These are phyloP conservation scores for Malurus elegans DNA, from an alignment of 2,113 vertebrate species.

Conservation along the genomic window DNA sequence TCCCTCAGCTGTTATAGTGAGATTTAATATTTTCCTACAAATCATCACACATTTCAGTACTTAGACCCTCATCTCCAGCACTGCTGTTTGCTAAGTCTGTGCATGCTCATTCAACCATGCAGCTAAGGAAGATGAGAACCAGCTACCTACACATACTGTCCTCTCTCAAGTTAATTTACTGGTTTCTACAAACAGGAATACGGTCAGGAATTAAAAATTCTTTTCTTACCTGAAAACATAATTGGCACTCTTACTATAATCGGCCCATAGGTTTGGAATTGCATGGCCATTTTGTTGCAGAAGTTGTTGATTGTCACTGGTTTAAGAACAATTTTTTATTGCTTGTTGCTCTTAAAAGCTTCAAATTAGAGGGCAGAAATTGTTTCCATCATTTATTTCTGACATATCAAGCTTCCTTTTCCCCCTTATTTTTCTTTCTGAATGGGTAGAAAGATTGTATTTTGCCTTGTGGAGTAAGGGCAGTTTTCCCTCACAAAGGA, in stretches of 20 bases:
- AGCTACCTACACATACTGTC: neutral
- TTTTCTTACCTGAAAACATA: neutral
- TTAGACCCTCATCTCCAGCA: neutral
- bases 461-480: neutral
- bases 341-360: neutral
- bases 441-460: neutral
- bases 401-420: neutral
- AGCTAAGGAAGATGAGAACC: neutral
- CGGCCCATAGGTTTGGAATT: neutral
- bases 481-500: neutral
- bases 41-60: neutral
- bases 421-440: neutral
- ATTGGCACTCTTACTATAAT: neutral
- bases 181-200: neutral
- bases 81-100: neutral
- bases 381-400: neutral
- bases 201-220: neutral
- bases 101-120: neutral
- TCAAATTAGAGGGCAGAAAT: neutral
- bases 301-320: neutral
- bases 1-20: neutral
- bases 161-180: neutral
- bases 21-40: neutral
- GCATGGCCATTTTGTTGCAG: neutral
- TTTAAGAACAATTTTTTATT: neutral